A percentile compares a stretch with the other conserved stretches of the same genome.
Evolutionary conservation across 2,113 vertebrate species (phyloP).

Genomic region (Salvelinus sp.): DNA sequence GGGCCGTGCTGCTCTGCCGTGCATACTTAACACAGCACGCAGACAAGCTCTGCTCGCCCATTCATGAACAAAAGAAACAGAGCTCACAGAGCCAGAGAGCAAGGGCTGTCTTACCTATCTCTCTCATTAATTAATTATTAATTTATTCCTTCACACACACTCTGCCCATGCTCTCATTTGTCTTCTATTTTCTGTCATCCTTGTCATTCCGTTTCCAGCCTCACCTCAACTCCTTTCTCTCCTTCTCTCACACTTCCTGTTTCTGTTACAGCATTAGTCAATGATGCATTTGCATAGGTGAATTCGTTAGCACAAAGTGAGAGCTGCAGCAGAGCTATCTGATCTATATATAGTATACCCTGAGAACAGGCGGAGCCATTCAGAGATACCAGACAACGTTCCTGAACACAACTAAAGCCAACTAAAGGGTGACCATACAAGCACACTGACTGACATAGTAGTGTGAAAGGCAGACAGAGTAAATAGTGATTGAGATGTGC

Average conservation of each 20-base stretch:
- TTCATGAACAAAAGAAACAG: neutral
- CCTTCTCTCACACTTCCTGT: neutral
- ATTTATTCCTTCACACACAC: no score
- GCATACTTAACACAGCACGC: constrained; percentile 44
- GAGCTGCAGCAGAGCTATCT: neutral
- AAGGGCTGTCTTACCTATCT: neutral
- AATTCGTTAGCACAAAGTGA: neutral
- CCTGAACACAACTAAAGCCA: no score
- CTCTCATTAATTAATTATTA: no score
- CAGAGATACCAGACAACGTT: no score
- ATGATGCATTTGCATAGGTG: neutral
- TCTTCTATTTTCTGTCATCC: neutral
- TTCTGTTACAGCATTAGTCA: neutral
- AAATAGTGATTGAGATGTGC: neutral
- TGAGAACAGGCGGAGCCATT: no score
- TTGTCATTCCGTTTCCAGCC: constrained; percentile 28
- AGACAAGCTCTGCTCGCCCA: neutral
- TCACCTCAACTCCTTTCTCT: neutral
- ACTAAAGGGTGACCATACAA: constrained; percentile 22
- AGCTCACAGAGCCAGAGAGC: neutral
- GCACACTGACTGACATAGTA: neutral
- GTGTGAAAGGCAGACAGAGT: neutral
- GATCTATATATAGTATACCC: no score
- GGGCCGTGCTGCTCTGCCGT: constrained; percentile 19
- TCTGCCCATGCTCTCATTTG: neutral